These are phyloP conservation scores for Meteorus colon DNA, from an alignment of 2,888 invertebrate species.

Conservation along the genomic window DNA sequence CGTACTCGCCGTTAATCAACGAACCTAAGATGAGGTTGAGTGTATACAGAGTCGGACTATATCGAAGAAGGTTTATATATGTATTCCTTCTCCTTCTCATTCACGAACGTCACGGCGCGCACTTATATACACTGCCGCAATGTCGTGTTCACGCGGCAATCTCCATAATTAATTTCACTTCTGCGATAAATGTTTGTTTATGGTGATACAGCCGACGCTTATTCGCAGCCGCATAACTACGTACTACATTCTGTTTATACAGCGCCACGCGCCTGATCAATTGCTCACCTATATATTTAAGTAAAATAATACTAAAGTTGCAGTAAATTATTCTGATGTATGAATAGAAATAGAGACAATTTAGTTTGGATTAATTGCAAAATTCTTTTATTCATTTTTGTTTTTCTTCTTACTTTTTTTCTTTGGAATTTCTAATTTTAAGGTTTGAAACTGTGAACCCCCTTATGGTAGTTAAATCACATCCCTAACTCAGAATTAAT, in stretches of 20 bases:
- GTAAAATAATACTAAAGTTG: no score
- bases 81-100: constrained; percentile 41
- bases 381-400: neutral
- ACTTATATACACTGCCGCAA: constrained; percentile 32
- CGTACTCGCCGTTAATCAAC: constrained; percentile 53
- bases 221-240: constrained; percentile 33
- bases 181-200: constrained; percentile 53
- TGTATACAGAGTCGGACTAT: constrained; percentile 27
- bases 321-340: no score
- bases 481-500: neutral
- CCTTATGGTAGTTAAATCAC: neutral
- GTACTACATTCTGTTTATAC: constrained; percentile 8
- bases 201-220: constrained; percentile 36
- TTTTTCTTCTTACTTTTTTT: no score
- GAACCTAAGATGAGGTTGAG: constrained; percentile 39
- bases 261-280: constrained; percentile 33
- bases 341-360: neutral
- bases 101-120: constrained; percentile 38
- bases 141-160: constrained; percentile 48
- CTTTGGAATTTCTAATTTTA: neutral
- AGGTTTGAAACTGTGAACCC: neutral
- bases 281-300: constrained; percentile 1
- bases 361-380: neutral
- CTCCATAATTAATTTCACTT: constrained; percentile 55
- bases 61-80: constrained; percentile 23